Percentiles rank a stretch among this genome's conserved stretches.
phyloP scores from a whole-genome alignment of 2,113 vertebrate genomes.

The Chunga burmeisteri region DNA sequence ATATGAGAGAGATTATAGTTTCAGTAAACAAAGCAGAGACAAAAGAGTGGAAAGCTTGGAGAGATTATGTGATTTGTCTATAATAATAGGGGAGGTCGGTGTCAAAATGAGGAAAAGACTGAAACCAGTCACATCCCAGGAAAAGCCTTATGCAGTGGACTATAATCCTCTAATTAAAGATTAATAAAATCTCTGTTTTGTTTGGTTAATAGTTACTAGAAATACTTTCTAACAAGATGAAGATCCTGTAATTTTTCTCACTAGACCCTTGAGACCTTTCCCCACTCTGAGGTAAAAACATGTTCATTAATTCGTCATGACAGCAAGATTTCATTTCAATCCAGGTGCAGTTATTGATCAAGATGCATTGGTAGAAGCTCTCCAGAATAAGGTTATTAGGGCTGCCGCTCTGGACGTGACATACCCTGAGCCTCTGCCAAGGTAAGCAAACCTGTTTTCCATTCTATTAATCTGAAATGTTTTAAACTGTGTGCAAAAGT shows the following conservation, averaged over 20 bases:
- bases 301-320: background rate
- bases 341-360: slow-evolving; percentile 83
- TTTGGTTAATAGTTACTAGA: background rate
- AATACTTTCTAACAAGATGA: background rate
- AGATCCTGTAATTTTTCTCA: background rate
- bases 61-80: background rate
- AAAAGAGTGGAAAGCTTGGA: background rate
- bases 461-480: background rate
- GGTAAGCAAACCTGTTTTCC: slow-evolving; percentile 57
- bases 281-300: rapidly evolving
- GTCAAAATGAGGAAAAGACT: background rate
- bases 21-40: background rate
- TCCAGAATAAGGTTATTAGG: slow-evolving; percentile 72
- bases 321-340: background rate
- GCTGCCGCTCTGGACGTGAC: slow-evolving; percentile 82
- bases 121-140: background rate
- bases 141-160: background rate
- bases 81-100: background rate
- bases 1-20: background rate
- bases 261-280: background rate
- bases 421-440: slow-evolving; percentile 82
- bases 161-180: background rate
- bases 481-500: background rate
- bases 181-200: background rate
- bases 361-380: slow-evolving; percentile 79